phyloP scores from a whole-genome alignment of 1,140 invertebrate genomes.

The Idris sp. region DNA sequence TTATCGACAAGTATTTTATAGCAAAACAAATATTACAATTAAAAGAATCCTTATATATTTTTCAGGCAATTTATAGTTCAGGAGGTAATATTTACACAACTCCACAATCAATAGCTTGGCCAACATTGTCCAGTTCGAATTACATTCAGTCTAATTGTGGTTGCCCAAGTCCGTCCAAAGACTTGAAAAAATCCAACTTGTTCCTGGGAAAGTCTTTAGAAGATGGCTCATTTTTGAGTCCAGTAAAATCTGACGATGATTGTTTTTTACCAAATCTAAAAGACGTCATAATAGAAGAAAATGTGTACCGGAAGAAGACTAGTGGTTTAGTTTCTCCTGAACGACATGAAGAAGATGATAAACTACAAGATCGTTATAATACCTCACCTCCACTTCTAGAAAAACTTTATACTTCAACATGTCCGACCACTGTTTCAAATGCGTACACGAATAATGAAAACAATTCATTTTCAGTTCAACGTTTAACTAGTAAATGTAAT shows the following conservation, averaged over 20 bases:
- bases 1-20: too few relatives aligned
- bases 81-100: conserved; percentile 78
- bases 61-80: conserved; percentile 79
- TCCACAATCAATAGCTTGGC: conserved; percentile 72
- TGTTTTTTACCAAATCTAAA: conserved; percentile 59
- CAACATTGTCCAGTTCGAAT: conserved; percentile 66
- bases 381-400: conserved; percentile 65
- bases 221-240: conserved; percentile 66
- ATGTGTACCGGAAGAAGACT: conserved; percentile 62
- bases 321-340: conserved; percentile 51
- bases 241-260: conserved; percentile 68
- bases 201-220: conserved; percentile 67
- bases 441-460: conserved; percentile 34
- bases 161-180: conserved; percentile 72
- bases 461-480: conserved; percentile 75
- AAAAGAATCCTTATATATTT: too few relatives aligned
- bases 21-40: too few relatives aligned
- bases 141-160: conserved; percentile 70
- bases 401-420: conserved; percentile 34
- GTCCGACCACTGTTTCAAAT: conserved; percentile 28
- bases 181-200: conserved; percentile 65
- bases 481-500: conserved; percentile 72
- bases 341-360: conserved; percentile 66
- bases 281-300: conserved; percentile 64
- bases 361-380: conserved; percentile 67